Evolutionary conservation across 2,113 vertebrate genomes (phyloP).

Genomic region (Smithornis capensis): DNA sequence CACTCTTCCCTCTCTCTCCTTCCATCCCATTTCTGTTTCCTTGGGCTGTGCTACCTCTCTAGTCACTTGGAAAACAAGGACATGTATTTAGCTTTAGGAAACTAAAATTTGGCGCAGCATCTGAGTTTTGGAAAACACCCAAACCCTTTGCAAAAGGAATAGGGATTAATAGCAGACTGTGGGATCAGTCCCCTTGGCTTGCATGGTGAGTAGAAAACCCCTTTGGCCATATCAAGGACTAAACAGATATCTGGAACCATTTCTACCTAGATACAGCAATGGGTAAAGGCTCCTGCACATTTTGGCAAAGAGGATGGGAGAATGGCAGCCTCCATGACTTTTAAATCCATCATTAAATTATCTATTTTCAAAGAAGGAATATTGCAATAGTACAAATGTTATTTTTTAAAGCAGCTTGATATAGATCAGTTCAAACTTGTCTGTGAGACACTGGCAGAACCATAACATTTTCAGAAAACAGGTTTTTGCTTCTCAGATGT

Average conservation of each 20-base stretch:
- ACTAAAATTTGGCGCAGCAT: not conserved
- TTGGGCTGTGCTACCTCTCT: not conserved
- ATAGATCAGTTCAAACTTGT: not conserved
- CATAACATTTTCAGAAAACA: not conserved
- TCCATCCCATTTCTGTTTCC: accelerated
- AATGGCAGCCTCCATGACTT: not conserved
- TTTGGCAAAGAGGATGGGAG: not conserved
- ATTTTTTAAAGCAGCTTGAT: not conserved
- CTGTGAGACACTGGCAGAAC: not conserved
- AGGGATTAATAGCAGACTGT: not conserved
- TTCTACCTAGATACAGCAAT: not conserved
- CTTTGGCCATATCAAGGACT: not conserved
- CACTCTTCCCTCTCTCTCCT: not conserved
- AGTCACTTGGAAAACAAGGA: not conserved
- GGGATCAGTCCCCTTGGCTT: not conserved
- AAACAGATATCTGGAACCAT: not conserved
- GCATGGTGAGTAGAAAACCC: not conserved
- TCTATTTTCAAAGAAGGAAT: not conserved
- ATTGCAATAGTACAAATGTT: not conserved
- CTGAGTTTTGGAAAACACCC: not conserved
- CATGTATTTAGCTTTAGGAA: not conserved
- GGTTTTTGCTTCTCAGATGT: not conserved
- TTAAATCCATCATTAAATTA: not conserved
- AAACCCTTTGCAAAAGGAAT: not conserved
- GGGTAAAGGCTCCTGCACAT: not conserved